Base-by-base conservation (phyloP, 2,797 vertebrate genomes). In the Oreonectes daqikongensis region DNA sequence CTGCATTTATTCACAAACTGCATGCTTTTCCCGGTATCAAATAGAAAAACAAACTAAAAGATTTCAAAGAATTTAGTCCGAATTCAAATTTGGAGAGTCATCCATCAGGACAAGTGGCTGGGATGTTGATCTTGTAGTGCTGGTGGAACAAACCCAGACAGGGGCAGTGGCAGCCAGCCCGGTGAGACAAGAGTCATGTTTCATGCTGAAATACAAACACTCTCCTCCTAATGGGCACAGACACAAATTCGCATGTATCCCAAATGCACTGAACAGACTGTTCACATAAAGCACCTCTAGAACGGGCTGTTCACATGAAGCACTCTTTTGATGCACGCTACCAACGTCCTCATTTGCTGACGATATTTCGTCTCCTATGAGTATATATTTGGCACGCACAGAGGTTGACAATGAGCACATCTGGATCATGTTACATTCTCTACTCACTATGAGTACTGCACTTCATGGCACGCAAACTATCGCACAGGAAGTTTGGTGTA, bases 31-130 rank as follows among this genome's bases (percentile, higher is more conserved):
- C 64, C 81, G 69, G 78, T 81, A 80, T 79, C 12, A 28, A 15
- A 18, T 2, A 18, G 69, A 42, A 86, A 76, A 46, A 66, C 52
- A 80, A 86, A 84, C 81, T 84, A 86, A 84, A 84, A 86, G 79
- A 72, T 80, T 68, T 87, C 80, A 69, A 85, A 82, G 75, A 66
- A 79, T 84, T 84, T 83, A n/a, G 78, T 85, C 85, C 85, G 77
- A 28, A 48, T 42, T 48, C 30, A 72, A 5, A 88, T 81, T 83
- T 59, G 65, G 63, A 83, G 48, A 78, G 61, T 64, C 74, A 78
- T 88, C 84, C 69, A 77, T 86, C 81, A 77, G 61, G 22, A 66
- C 30, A 20, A 79, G 40, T 71, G 76, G 48, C 60, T 48, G 32
- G 14, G 46, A 66, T 53, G 64, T 78, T 66, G 26, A 72, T 53